Evolutionary conservation across 1,140 invertebrate species (phyloP).

Genomic region (Yoshiicerus persimilis): DNA sequence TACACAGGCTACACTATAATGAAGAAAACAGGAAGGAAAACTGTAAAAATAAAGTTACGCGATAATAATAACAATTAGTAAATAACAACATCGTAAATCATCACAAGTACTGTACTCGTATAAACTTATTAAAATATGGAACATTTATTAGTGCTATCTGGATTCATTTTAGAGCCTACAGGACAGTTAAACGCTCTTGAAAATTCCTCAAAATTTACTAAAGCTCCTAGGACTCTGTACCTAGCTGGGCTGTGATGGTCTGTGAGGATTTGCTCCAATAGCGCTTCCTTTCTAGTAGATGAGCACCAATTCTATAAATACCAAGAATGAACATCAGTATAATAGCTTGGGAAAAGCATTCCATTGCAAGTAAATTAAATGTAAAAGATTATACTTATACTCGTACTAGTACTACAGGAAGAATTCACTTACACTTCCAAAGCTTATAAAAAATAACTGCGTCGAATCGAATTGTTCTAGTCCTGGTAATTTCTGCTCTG

Average conservation of each 20-base stretch:
- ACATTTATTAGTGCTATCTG: slow-evolving; percentile 43
- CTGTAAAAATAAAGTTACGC: neutral
- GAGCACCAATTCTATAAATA: slow-evolving; percentile 51
- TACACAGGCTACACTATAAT: too few relatives aligned
- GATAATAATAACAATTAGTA: neutral
- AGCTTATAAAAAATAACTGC: slow-evolving; percentile 64
- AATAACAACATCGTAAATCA: neutral
- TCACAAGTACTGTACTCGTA: neutral
- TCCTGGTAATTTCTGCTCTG: slow-evolving; percentile 67
- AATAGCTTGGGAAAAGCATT: too few relatives aligned
- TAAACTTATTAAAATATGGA: neutral
- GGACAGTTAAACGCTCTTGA: slow-evolving; percentile 59
- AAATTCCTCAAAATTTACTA: slow-evolving; percentile 62
- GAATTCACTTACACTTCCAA: slow-evolving; percentile 56
- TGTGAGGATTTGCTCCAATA: slow-evolving; percentile 41
- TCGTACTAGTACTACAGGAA: neutral
- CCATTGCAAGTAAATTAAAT: neutral
- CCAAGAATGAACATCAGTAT: too few relatives aligned
- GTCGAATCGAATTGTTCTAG: slow-evolving; percentile 59
- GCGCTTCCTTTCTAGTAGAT: slow-evolving; percentile 47
- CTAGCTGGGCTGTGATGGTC: slow-evolving; percentile 50
- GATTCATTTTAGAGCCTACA: slow-evolving; percentile 59
- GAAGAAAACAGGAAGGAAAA: neutral
- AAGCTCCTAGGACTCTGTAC: slow-evolving; percentile 60
- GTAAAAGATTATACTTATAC: neutral